Evolutionary conservation across 92 coral and sea anemone genomes (phyloP).

Genomic region (Umimayanthus kanabou): DNA sequence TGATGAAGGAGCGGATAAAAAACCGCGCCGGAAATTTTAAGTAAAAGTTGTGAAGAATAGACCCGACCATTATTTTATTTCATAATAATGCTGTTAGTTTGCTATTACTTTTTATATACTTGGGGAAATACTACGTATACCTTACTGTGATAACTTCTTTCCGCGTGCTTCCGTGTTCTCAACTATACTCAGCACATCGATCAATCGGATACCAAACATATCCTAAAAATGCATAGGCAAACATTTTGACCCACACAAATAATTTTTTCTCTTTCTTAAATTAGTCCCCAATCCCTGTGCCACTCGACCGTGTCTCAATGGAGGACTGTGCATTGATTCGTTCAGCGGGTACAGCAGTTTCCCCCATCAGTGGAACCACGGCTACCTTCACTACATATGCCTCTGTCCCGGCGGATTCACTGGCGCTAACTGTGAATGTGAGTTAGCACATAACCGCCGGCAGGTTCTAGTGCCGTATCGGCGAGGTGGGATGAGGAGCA

Average conservation of each 20-base stretch:
- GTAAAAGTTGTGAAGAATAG: too few species aligned
- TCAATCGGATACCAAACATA: neutral
- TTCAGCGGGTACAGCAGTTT: constrained; percentile 94
- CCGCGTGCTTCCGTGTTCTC: too few species aligned
- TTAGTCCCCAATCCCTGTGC: constrained; percentile 95
- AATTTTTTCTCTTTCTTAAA: neutral
- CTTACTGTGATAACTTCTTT: too few species aligned
- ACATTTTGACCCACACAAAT: neutral
- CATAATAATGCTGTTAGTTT: too few species aligned
- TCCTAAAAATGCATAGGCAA: neutral
- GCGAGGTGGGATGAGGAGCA: too few species aligned
- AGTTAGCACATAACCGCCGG: neutral
- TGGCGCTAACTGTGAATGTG: constrained; percentile 95
- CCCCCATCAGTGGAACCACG: constrained; percentile 93
- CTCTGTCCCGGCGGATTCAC: constrained; percentile 82
- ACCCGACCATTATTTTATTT: too few species aligned
- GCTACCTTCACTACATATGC: constrained; percentile 90
- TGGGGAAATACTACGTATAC: too few species aligned
- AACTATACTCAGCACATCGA: too few species aligned
- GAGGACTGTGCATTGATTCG: constrained; percentile 94
- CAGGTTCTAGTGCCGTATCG: too few species aligned
- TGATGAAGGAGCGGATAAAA: too few species aligned
- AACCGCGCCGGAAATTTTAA: too few species aligned
- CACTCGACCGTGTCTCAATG: constrained; percentile 87
- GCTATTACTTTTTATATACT: too few species aligned